Evolutionary conservation across 23 tunicate genomes (phyloP).

Genomic region (Halocynthia roretzi): DNA sequence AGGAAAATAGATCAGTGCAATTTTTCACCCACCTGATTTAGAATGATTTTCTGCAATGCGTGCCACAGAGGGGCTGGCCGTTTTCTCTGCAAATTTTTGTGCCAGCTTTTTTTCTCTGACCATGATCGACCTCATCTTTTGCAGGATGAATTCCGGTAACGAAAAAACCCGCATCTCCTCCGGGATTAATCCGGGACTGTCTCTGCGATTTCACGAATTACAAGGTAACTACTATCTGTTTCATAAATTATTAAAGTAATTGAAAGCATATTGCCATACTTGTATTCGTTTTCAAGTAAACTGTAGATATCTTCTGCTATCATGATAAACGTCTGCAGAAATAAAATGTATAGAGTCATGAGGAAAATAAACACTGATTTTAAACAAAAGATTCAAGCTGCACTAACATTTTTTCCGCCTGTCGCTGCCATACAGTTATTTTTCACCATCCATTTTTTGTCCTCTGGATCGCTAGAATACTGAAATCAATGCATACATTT

Average conservation of each 20-base stretch:
- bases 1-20: too few relatives aligned
- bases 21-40: neutral
- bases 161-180: conserved; percentile 80
- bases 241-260: too few relatives aligned
- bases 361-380: neutral
- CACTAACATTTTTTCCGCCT: conserved; percentile 94
- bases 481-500: neutral
- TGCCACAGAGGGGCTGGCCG: conserved; percentile 1
- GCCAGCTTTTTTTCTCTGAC: conserved; percentile 42
- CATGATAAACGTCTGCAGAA: conserved; percentile 73
- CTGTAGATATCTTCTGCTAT: conserved; percentile 79
- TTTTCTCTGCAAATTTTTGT: conserved; percentile 3
- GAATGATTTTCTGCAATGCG: neutral
- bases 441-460: conserved; percentile 96
- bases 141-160: conserved; percentile 76
- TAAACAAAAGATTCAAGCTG: neutral
- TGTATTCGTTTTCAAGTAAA: conserved; percentile 75
- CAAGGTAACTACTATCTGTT: neutral
- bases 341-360: neutral
- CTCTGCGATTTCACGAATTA: conserved; percentile 27
- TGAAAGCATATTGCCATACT: conserved; percentile 27
- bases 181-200: conserved; percentile 68
- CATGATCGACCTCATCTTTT: conserved; percentile 71
- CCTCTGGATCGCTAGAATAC: conserved; percentile 90
- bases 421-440: conserved; percentile 92